phyloP scores from a whole-genome alignment of 1,140 invertebrate genomes.

The fruit fly (Drosophila melanogaster) region DNA sequence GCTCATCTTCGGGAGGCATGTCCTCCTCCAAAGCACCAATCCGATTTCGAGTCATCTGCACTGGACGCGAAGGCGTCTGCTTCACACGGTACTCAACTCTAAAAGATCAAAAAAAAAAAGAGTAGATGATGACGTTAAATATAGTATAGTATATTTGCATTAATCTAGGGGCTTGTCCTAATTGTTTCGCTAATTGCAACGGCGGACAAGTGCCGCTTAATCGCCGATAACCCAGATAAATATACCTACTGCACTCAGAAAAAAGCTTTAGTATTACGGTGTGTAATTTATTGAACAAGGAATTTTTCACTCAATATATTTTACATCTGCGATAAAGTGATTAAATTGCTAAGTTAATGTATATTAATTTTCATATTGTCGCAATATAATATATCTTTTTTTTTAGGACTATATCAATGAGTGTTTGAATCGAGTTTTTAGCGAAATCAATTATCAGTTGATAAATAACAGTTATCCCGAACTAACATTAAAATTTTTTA shows the following conservation, averaged over 20 bases:
- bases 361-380: not conserved
- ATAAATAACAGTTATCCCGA: too few relatives aligned
- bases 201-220: slow-evolving; percentile 37
- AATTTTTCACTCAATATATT: not conserved
- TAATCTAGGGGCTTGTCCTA: slow-evolving; percentile 34
- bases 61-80: slow-evolving; percentile 47
- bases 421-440: too few relatives aligned
- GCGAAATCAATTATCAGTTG: too few relatives aligned
- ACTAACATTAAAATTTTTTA: too few relatives aligned
- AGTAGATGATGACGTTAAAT: not conserved
- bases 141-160: slow-evolving; percentile 4
- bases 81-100: slow-evolving; percentile 82
- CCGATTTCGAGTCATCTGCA: slow-evolving; percentile 49
- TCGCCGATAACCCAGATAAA: slow-evolving; percentile 61
- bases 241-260: slow-evolving; percentile 20
- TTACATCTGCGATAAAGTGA: not conserved
- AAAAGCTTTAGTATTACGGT: not conserved
- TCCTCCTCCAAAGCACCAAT: slow-evolving; percentile 63
- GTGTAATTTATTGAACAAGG: too few relatives aligned
- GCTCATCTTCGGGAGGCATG: slow-evolving; percentile 69
- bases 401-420: too few relatives aligned
- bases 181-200: slow-evolving; percentile 52
- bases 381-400: too few relatives aligned
- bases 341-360: not conserved
- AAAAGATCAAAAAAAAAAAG: slow-evolving; percentile 8